phyloP scores from a whole-genome alignment of 1,140 invertebrate genomes.

The Eupristina koningsbergeri region DNA sequence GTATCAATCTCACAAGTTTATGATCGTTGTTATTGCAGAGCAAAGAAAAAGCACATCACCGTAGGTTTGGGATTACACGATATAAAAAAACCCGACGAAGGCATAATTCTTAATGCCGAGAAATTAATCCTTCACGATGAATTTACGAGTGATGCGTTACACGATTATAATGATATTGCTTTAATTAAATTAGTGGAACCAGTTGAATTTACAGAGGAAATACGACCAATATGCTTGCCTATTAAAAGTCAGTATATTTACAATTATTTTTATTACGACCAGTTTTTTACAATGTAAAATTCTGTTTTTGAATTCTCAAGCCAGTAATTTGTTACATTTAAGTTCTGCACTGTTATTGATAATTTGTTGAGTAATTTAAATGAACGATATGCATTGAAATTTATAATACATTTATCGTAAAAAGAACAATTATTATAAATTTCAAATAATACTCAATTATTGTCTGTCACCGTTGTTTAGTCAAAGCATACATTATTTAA shows the following conservation, averaged over 20 bases:
- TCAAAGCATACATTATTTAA: not conserved
- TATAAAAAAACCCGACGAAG: slow-evolving; percentile 59
- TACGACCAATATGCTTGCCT: slow-evolving; percentile 76
- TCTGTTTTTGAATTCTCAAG: no score
- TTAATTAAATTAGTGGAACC: slow-evolving; percentile 72
- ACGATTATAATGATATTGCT: slow-evolving; percentile 77
- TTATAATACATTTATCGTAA: no score
- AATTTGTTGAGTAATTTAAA: no score
- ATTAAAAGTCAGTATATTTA: slow-evolving; percentile 64
- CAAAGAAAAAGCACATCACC: slow-evolving; percentile 57
- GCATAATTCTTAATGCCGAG: slow-evolving; percentile 65
- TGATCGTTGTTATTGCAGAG: slow-evolving; percentile 11
- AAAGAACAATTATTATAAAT: no score
- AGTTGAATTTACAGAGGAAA: slow-evolving; percentile 65
- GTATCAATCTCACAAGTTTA: not conserved
- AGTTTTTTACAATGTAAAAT: no score
- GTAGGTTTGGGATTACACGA: slow-evolving; percentile 73
- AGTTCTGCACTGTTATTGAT: no score
- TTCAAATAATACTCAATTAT: no score
- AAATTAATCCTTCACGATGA: slow-evolving; percentile 68
- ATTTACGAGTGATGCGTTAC: slow-evolving; percentile 69
- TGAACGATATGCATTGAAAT: no score
- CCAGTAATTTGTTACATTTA: no score
- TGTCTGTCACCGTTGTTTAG: no score
- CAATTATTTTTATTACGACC: not conserved